phyloP scores from a whole-genome alignment of 2,113 vertebrate species.

The Eubucco bourcierii region DNA sequence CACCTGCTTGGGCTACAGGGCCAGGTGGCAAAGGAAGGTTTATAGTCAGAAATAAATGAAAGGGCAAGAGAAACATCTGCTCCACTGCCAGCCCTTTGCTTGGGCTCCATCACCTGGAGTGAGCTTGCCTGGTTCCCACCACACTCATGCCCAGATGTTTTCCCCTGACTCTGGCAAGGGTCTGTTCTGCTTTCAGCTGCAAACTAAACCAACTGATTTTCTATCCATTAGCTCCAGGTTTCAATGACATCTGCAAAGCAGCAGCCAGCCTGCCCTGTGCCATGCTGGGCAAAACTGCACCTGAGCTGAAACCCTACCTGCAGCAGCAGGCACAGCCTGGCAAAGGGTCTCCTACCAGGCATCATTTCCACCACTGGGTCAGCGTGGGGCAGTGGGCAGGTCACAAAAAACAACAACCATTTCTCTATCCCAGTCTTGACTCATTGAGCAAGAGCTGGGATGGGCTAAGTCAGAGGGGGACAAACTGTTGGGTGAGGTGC shows the following conservation, averaged over 20 bases:
- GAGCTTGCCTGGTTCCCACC: background rate
- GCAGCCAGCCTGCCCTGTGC: background rate
- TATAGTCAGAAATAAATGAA: background rate
- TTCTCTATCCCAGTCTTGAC: background rate
- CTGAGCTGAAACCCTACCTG: accelerated
- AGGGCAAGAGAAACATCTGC: background rate
- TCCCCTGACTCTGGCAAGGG: background rate
- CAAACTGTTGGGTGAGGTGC: background rate
- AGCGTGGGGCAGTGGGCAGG: background rate
- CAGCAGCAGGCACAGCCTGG: background rate
- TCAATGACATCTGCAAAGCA: background rate
- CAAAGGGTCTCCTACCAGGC: background rate
- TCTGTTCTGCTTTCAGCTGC: background rate
- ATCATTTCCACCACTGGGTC: background rate
- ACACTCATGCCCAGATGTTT: background rate
- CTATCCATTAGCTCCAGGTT: background rate
- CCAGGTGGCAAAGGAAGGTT: background rate
- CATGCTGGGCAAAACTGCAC: accelerated
- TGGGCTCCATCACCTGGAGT: accelerated
- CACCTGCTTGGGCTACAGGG: background rate
- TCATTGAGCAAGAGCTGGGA: background rate
- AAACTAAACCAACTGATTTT: background rate
- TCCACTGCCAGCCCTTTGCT: background rate
- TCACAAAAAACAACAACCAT: background rate
- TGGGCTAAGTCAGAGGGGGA: background rate